These are phyloP conservation scores for Abrostola triplasia DNA, from an alignment of 2,888 invertebrate genomes.

Conservation along the genomic window DNA sequence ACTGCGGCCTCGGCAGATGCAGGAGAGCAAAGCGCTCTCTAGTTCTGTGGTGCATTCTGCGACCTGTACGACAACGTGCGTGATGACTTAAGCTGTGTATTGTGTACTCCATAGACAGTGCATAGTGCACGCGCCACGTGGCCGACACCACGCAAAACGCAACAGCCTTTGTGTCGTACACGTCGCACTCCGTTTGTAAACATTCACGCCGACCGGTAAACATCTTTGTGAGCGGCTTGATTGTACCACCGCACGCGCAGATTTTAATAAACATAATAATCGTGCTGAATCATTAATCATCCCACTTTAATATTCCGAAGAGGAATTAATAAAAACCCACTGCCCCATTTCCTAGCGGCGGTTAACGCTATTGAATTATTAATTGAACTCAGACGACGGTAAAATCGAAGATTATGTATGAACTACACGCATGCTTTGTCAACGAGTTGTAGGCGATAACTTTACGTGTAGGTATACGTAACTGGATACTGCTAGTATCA, in stretches of 20 bases:
- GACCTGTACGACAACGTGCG: conserved; percentile 17
- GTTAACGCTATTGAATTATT: conserved; percentile 80
- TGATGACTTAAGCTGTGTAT: conserved; percentile 23
- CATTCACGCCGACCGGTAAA: conserved; percentile 70
- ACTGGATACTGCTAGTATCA: conserved; percentile 14
- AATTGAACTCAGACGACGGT: conserved; percentile 73
- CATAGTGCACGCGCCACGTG: conserved; percentile 51
- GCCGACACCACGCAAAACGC: conserved; percentile 33
- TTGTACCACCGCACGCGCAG: conserved; percentile 64
- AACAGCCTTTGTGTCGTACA: conserved; percentile 54
- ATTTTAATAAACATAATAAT: conserved; percentile 64
- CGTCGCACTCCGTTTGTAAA: conserved; percentile 69
- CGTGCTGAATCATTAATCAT: conserved; percentile 61
- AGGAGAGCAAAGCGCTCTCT: conserved; percentile 16
- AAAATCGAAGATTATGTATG: conserved; percentile 63
- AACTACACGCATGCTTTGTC: conserved; percentile 31
- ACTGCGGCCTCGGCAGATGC: conserved; percentile 16
- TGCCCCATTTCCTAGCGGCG: conserved; percentile 68
- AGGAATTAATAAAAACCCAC: conserved; percentile 72
- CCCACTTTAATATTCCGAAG: conserved; percentile 63
- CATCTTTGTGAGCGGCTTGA: conserved; percentile 66
- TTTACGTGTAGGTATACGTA: conserved; percentile 14
- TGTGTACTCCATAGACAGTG: conserved; percentile 30
- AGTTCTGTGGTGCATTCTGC: conserved; percentile 28
- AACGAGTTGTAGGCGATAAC: conserved; percentile 23